phyloP scores from a whole-genome alignment of 2,113 vertebrate species.

The Mungos mungo region DNA sequence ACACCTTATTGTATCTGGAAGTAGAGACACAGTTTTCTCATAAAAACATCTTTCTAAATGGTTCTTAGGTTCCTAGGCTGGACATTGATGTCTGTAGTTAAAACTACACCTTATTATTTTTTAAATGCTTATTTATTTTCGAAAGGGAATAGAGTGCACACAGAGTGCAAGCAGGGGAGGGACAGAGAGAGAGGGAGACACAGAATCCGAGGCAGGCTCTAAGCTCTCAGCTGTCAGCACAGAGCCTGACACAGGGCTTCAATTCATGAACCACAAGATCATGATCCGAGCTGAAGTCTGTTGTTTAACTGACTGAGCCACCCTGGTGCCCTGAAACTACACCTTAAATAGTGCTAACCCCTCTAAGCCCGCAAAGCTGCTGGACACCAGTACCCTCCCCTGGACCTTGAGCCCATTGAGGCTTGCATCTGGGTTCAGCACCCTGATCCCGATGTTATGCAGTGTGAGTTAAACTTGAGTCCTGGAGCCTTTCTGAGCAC shows the following conservation, averaged over 20 bases:
- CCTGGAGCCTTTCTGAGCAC: not conserved
- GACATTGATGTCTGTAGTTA: not conserved
- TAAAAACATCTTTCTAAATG: not conserved
- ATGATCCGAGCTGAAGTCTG: too few relatives aligned
- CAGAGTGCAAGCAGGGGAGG: too few relatives aligned
- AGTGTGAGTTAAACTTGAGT: not conserved
- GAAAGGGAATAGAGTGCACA: too few relatives aligned
- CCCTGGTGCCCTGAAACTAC: not conserved
- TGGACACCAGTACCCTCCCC: not conserved
- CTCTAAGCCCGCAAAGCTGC: not conserved
- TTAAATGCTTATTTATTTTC: too few relatives aligned
- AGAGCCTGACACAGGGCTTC: too few relatives aligned
- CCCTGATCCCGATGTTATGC: not conserved
- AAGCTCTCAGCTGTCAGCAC: too few relatives aligned
- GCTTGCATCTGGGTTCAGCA: not conserved
- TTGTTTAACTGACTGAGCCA: too few relatives aligned
- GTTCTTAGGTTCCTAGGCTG: not conserved
- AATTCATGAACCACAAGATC: too few relatives aligned
- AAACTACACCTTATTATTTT: not conserved
- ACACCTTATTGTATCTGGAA: not conserved
- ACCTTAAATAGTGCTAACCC: not conserved
- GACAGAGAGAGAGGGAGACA: too few relatives aligned
- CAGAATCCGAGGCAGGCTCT: too few relatives aligned
- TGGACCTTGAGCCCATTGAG: not conserved
- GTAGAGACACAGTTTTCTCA: not conserved